A percentile compares a stretch with the other conserved stretches of the same genome.
phyloP scores from a whole-genome alignment of 37 sponge, comb jelly and placozoan genomes.

The Chondrilla cf. caribensis region DNA sequence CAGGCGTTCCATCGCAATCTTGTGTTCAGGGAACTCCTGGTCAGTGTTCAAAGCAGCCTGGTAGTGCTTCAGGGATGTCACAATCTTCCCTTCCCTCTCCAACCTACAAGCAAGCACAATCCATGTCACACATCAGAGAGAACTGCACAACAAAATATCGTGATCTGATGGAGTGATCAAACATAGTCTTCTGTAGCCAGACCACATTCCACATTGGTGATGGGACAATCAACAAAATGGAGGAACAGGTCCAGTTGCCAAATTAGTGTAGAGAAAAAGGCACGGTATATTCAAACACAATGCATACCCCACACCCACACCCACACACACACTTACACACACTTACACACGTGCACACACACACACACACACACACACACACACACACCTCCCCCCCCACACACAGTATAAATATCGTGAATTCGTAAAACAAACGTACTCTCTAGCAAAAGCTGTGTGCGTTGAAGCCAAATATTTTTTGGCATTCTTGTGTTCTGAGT shows the following conservation, averaged over 20 bases:
- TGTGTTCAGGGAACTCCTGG: neutral
- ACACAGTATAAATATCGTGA: neutral
- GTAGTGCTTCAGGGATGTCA: neutral
- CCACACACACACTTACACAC: conserved; percentile 3
- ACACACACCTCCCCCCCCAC: neutral
- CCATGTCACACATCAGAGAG: too few relatives aligned
- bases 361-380: neutral
- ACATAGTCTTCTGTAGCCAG: too few relatives aligned
- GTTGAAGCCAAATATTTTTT: conserved; percentile 70
- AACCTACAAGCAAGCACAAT: neutral
- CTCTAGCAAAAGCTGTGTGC: conserved; percentile 49
- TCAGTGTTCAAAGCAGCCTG: neutral
- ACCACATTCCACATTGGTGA: too few relatives aligned
- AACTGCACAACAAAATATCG: too few relatives aligned
- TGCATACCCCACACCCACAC: too few relatives aligned
- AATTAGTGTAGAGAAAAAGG: neutral
- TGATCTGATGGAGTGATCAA: too few relatives aligned
- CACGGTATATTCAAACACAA: too few relatives aligned
- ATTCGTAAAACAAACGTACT: conserved; percentile 34
- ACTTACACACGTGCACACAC: conserved; percentile 9
- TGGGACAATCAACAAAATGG: too few relatives aligned
- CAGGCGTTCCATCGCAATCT: neutral
- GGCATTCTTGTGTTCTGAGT: conserved; percentile 66
- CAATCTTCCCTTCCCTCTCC: neutral
- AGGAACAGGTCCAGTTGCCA: too few relatives aligned